These are phyloP conservation scores for Holotrichia oblita DNA, from an alignment of 1,140 invertebrate species.

Conservation along the genomic window DNA sequence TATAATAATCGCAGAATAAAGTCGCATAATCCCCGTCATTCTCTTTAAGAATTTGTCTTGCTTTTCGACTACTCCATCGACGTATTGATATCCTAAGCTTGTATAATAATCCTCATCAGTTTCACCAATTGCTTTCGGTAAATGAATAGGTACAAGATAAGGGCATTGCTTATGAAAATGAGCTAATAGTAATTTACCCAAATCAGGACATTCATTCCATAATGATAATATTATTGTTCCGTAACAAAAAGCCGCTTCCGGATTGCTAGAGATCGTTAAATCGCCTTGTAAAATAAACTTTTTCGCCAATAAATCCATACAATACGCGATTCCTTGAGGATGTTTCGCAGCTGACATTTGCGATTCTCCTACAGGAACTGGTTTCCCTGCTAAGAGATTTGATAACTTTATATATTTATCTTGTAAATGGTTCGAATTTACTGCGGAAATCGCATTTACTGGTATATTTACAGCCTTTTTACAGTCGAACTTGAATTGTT, in stretches of 20 bases:
- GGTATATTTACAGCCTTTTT: constrained; percentile 87
- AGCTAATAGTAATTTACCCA: constrained; percentile 80
- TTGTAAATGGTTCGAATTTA: constrained; percentile 71
- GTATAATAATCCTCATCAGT: constrained; percentile 78
- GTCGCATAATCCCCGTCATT: constrained; percentile 82
- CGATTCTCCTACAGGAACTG: constrained; percentile 68
- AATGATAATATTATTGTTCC: constrained; percentile 80
- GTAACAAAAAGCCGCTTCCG: constrained; percentile 82
- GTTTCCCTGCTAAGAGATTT: constrained; percentile 74
- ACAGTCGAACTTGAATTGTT: constrained; percentile 82
- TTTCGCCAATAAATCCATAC: constrained; percentile 74
- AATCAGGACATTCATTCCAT: constrained; percentile 80
- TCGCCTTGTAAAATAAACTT: constrained; percentile 86
- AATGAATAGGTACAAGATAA: constrained; percentile 82
- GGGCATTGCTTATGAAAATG: constrained; percentile 82
- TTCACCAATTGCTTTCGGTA: constrained; percentile 74
- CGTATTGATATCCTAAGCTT: constrained; percentile 68
- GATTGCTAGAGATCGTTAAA: constrained; percentile 80
- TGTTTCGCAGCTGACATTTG: constrained; percentile 71
- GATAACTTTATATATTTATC: constrained; percentile 82
- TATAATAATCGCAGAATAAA: constrained; percentile 83
- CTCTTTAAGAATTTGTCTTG: constrained; percentile 85
- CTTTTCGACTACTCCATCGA: constrained; percentile 76
- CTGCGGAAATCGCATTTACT: constrained; percentile 84
- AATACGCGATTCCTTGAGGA: constrained; percentile 75